Conservation (phyloP, 1,140 invertebrate genomes). For the Euwallacea similis region DNA sequence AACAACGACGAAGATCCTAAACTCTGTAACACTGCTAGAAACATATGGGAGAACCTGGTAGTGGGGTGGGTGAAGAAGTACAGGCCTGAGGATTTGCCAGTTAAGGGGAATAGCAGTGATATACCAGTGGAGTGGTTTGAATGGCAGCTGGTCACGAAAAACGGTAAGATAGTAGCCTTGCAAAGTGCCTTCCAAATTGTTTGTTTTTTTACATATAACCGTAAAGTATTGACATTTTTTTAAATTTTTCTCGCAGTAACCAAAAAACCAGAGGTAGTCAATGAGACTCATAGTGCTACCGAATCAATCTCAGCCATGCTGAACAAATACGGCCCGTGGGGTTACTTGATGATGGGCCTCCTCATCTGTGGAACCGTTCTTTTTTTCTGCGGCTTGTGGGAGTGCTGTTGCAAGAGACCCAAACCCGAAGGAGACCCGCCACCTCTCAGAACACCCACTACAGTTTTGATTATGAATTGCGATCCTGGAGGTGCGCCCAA, state of each 20-base stretch:
- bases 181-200: neutral
- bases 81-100: slow-evolving; percentile 24
- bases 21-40: slow-evolving; percentile 53
- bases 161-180: slow-evolving; percentile 4
- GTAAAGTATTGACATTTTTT: neutral
- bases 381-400: slow-evolving; percentile 66
- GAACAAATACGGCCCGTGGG: slow-evolving; percentile 66
- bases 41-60: slow-evolving; percentile 38
- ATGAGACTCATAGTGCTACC: slow-evolving; percentile 33
- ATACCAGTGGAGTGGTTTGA: slow-evolving; percentile 21
- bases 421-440: slow-evolving; percentile 50
- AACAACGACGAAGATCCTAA: slow-evolving; percentile 57
- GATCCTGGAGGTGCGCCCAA: slow-evolving; percentile 28
- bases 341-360: slow-evolving; percentile 66
- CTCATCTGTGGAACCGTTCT: slow-evolving; percentile 64
- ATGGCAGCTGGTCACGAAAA: slow-evolving; percentile 31
- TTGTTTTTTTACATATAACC: neutral
- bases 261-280: slow-evolving; percentile 28
- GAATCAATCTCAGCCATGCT: slow-evolving; percentile 56
- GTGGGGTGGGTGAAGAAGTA: slow-evolving; percentile 43
- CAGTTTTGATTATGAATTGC: slow-evolving; percentile 44
- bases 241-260: slow-evolving; percentile 34
- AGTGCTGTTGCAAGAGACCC: slow-evolving; percentile 53
- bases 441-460: slow-evolving; percentile 36
- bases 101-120: slow-evolving; percentile 21